These are phyloP conservation scores for Crambe crambe DNA, from an alignment of 37 sponge, comb jelly and placozoan genomes.

Conservation along the genomic window DNA sequence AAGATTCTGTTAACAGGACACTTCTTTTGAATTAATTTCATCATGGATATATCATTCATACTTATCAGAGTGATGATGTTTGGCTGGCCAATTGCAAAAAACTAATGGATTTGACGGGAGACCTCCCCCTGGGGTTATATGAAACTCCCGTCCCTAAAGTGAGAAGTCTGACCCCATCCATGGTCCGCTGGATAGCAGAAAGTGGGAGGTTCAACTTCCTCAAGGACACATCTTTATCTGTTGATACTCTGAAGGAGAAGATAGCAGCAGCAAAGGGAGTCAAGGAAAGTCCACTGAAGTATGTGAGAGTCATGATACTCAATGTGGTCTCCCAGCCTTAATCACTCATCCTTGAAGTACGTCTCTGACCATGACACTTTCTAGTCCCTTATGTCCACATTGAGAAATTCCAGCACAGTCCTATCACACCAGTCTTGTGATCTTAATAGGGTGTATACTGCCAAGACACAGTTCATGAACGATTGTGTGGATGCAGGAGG, in stretches of 20 bases:
- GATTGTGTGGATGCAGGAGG: conserved; percentile 70
- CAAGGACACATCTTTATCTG: conserved; percentile 76
- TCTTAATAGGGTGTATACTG: conserved; percentile 65
- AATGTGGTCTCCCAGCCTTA: neutral
- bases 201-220: conserved; percentile 80
- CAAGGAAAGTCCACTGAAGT: conserved; percentile 66
- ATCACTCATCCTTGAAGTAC: no score
- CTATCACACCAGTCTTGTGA: neutral
- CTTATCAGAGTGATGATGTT: conserved; percentile 73
- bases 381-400: no score
- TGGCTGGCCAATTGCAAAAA: conserved; percentile 82
- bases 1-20: no score
- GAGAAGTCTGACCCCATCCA: conserved; percentile 77
- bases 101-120: conserved; percentile 79
- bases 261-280: conserved; percentile 65
- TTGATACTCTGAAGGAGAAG: conserved; percentile 45
- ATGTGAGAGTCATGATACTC: neutral
- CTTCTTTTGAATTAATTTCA: no score
- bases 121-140: conserved; percentile 83
- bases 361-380: no score
- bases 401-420: no score
- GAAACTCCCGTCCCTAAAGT: conserved; percentile 85
- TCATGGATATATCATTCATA: no score
- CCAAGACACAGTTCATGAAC: conserved; percentile 70
- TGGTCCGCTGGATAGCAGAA: conserved; percentile 80